Base-by-base conservation (phyloP, 1,140 invertebrate genomes). In the Pseudomyrmex sp. region DNA sequence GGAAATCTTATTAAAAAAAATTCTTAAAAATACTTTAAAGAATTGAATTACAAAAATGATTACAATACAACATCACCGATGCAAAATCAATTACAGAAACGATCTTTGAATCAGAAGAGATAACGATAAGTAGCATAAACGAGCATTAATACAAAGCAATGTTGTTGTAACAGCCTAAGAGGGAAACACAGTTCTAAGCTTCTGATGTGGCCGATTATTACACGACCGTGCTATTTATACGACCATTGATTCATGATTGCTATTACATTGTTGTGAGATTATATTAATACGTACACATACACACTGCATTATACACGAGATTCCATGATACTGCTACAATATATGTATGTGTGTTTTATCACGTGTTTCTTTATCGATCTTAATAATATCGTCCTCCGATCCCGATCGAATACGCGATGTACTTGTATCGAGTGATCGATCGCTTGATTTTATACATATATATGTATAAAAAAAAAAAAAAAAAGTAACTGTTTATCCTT, bases 101-200 rank as follows among this genome's bases (percentile, higher is more conserved):
- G 5, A 52, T 54, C 3, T 52, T 54, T 20, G 44, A 23, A 50
- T n/a, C 44, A 13, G 20, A 80, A 68, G 66, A 35, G 56, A 59
- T 20, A 44, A 59, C 44, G 44, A 56, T 44, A 10, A 79, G 54
- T 70, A 61, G n/a, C 35, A 35, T 46, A 46, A 80, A 13, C 13
- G n/a, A 72, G 15, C 1, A 18, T 18, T 70, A 35, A 18, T 58
- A 69, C 9, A 58, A 58, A 58, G 62, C n/a, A 46, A 70, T 1
- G n/a, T 70, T 70, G 44, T 77, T 66, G 35, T 35, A 77, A 79
- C 52, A 79, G 23, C 66, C 46, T 75, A 50, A 63, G 73, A 20
- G 2, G 35, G 46, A 35, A 18, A 8, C 1, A 12, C 26, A 50
- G 23, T 70, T 70, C 44, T 59, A 80, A 12, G 48, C 66, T 70